Conservation (phyloP, 2,797 vertebrate genomes). For the Gouania willdenowi region DNA sequence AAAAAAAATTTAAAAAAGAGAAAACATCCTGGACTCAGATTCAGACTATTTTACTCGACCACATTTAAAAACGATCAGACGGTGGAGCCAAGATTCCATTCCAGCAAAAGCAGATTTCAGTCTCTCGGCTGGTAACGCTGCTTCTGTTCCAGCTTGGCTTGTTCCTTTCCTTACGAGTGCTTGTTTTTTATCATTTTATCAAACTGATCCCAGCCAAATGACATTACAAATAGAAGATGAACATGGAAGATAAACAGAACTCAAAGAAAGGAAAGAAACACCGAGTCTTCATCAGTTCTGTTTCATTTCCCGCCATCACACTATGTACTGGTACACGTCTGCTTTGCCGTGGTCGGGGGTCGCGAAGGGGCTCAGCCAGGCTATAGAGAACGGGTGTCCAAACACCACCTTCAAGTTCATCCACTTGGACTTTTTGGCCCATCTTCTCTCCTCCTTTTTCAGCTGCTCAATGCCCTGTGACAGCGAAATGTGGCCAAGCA, state of each 20-base stretch:
- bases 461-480: constrained; percentile 97
- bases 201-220: too few species aligned
- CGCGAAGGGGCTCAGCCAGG: constrained; percentile 94
- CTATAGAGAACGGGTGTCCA: constrained; percentile 94
- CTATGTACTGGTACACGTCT: constrained; percentile 94
- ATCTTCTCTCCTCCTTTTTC: constrained; percentile 98
- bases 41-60: constrained; percentile 29
- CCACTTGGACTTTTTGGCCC: constrained; percentile 97
- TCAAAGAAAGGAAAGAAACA: constrained; percentile 5
- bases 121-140: too few species aligned
- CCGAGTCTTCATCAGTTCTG: constrained; percentile 43
- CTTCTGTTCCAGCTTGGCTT: too few species aligned
- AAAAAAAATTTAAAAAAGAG: too few species aligned
- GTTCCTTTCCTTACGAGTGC: too few species aligned
- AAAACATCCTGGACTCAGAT: constrained; percentile 25
- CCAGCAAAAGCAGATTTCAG: constrained; percentile 4
- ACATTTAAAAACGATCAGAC: constrained; percentile 38
- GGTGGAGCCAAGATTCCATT: constrained; percentile 1
- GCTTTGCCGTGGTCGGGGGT: constrained; percentile 94
- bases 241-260: constrained; percentile 1
- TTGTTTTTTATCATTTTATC: too few species aligned
- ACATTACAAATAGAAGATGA: constrained; percentile 33
- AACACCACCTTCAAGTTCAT: constrained; percentile 99
- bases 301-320: constrained; percentile 75
- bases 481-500: too few species aligned